These are phyloP conservation scores for Meleagris gallopavo DNA, from an alignment of 2,113 vertebrate genomes.

Conservation along the genomic window DNA sequence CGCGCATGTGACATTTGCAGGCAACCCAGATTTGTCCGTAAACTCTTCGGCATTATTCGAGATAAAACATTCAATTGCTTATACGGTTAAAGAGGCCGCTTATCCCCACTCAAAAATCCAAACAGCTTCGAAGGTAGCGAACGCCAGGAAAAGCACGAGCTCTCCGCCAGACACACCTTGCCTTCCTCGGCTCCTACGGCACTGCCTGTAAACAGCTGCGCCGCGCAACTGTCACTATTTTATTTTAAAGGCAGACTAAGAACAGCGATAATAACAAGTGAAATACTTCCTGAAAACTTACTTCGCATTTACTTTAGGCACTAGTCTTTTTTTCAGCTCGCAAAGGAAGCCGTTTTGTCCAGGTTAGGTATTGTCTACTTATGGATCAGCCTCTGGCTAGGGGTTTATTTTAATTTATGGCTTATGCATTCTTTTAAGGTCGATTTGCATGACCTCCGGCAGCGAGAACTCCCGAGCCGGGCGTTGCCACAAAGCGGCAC, in stretches of 20 bases:
- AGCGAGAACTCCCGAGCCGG: slow-evolving; percentile 81
- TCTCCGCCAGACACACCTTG: slow-evolving; percentile 61
- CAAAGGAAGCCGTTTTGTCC: slow-evolving; percentile 87
- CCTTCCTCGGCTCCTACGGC: slow-evolving; percentile 42
- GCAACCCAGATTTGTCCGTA: slow-evolving; percentile 71
- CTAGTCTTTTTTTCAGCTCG: slow-evolving; percentile 80
- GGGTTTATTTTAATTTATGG: slow-evolving; percentile 96
- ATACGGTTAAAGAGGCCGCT: slow-evolving; percentile 3
- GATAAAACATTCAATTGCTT: slow-evolving; percentile 52
- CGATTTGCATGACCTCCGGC: slow-evolving; percentile 92
- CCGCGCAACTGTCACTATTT: slow-evolving; percentile 57
- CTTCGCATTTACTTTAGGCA: slow-evolving; percentile 81
- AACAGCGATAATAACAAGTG: not conserved
- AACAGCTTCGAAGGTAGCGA: slow-evolving; percentile 43
- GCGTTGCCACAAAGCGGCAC: slow-evolving; percentile 78
- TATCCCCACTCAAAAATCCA: not conserved
- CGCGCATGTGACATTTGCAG: slow-evolving; percentile 64
- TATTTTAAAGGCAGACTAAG: slow-evolving; percentile 68
- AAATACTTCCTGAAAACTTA: slow-evolving; percentile 83
- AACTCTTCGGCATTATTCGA: slow-evolving; percentile 52
- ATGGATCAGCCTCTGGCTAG: slow-evolving; percentile 85
- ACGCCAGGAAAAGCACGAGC: slow-evolving; percentile 19
- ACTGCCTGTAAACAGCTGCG: slow-evolving; percentile 54
- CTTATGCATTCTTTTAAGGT: slow-evolving; percentile 96
- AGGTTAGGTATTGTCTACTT: slow-evolving; percentile 89